Base-by-base conservation (phyloP, 2,797 vertebrate species). In the Propithecus deckenii region DNA sequence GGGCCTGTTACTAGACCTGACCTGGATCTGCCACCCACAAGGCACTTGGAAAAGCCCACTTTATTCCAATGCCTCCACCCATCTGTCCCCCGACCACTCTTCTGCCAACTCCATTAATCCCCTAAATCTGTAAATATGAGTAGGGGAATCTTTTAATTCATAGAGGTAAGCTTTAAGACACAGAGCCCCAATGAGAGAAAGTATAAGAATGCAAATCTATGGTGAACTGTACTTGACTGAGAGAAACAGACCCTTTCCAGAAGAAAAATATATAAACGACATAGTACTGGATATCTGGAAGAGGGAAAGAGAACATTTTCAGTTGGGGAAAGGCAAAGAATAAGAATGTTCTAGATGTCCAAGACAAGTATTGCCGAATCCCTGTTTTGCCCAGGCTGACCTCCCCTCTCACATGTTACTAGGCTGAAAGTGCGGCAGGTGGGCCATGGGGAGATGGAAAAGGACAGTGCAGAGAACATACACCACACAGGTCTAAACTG, bases 11-110 rank as follows among this genome's bases (percentile, higher is more conserved):
- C 41, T 14, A 74, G 20, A 25, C 7, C 23, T 86, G 17, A 80
- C 18, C 43, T 32, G 41, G 22, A 43, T 59, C 12, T 63, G 17
- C 38, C 30, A 38, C 86, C 43, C 63, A 81, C 57, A 48, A 13
- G 50, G 35, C 17, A 32, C 41, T 71, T 35, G 32, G 22, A n/a
- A 52, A 91, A 89, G 8, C 61, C 38, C 50, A 89, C 57, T 41
- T 72, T 12, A 10, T 75, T 67, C 25, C 28, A 79, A 32, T 7
- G 32, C 32, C 38, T 38, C 50, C 32, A 83, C 3, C 8, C 20
- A 72, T 84, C 46, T 94, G 69, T 89, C 63, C 81, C 46, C 59
- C 91, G 25, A n/a, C 41, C 43, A 25, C 20, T 84, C 15, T 38
- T 79, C 14, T 12, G 17, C 32, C 35, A 79, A 83, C n/a, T 88